These are phyloP conservation scores for Apis dorsata DNA, from an alignment of 1,140 invertebrate genomes.

Conservation along the genomic window DNA sequence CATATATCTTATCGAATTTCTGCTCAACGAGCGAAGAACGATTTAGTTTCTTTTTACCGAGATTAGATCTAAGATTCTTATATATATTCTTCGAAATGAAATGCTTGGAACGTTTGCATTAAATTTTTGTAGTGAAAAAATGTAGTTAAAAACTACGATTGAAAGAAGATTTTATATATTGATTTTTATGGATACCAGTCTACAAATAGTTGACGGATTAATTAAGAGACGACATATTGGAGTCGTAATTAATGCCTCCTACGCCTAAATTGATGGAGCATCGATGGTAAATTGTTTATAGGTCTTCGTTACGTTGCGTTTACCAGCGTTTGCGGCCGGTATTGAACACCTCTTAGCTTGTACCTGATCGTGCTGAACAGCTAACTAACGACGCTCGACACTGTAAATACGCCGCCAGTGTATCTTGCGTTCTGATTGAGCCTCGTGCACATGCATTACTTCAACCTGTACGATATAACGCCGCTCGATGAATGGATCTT, in stretches of 20 bases:
- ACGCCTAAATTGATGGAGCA: not conserved
- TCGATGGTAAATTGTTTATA: conserved; percentile 36
- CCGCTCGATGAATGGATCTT: conserved; percentile 6
- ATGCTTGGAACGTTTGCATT: no score
- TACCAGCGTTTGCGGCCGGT: not conserved
- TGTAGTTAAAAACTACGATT: no score
- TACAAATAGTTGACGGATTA: not conserved
- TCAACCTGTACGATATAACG: conserved; percentile 13
- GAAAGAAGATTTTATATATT: no score
- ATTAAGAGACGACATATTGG: not conserved
- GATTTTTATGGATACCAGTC: no score
- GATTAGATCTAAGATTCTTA: no score
- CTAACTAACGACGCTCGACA: conserved; percentile 36
- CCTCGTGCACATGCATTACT: conserved; percentile 30
- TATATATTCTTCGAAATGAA: no score
- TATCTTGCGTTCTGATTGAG: conserved; percentile 45
- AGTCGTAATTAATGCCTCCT: conserved; percentile 15
- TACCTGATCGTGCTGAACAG: conserved; percentile 32
- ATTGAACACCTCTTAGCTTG: conserved; percentile 45
- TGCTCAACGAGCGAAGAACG: no score
- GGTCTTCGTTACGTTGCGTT: conserved; percentile 42
- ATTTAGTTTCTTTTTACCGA: not conserved
- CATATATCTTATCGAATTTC: not conserved
- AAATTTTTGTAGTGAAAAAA: no score
- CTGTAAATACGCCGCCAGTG: conserved; percentile 36